These are phyloP conservation scores for Perca flavescens DNA, from an alignment of 2,113 vertebrate genomes.

Conservation along the genomic window DNA sequence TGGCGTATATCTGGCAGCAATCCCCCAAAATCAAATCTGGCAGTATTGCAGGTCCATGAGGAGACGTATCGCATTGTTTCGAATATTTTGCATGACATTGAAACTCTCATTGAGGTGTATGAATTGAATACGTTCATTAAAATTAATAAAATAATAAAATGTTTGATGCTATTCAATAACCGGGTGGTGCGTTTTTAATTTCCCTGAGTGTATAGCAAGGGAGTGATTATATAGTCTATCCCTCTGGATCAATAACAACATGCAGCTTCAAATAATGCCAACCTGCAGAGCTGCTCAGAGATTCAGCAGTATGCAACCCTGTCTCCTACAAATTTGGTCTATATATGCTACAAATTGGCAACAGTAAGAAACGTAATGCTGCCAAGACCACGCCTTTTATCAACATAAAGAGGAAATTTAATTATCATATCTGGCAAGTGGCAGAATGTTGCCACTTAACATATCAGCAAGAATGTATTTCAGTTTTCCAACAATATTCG, in stretches of 20 bases:
- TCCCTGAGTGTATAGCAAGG: background rate
- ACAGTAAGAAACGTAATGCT: background rate
- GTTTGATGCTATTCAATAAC: no score
- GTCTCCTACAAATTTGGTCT: background rate
- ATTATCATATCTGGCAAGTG: background rate
- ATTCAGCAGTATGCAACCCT: background rate
- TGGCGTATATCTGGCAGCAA: no score
- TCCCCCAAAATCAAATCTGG: no score
- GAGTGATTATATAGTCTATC: background rate
- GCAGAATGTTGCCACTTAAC: background rate
- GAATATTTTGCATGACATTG: no score
- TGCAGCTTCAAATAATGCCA: background rate
- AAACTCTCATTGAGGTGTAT: no score
- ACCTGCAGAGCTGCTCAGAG: conserved; percentile 5
- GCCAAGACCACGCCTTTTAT: background rate
- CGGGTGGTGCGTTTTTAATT: no score
- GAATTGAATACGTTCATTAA: no score
- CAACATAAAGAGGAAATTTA: background rate
- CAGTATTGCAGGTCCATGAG: no score
- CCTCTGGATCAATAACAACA: conserved; percentile 7
- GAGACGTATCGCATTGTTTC: no score
- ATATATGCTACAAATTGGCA: background rate
- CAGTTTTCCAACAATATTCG: background rate
- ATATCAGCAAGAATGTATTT: background rate
- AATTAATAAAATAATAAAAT: no score